Conservation (phyloP, 1,140 invertebrate genomes). For the Hyles euphorbiae region DNA sequence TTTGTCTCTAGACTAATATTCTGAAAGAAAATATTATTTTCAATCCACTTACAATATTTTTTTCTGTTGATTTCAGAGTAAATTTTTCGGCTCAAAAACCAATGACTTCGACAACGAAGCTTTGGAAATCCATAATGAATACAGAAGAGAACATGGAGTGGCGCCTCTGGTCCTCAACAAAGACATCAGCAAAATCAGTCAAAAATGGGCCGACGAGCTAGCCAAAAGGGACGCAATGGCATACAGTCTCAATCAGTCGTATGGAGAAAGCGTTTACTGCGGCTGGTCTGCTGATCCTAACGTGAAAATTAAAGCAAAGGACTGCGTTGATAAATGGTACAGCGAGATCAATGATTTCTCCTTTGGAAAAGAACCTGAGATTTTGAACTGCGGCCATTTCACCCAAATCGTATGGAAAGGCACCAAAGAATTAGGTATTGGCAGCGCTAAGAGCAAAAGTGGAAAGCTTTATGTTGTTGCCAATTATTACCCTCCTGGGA, state of each 20-base stretch:
- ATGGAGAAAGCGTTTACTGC: slow-evolving; percentile 78
- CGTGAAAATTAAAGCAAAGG: slow-evolving; percentile 78
- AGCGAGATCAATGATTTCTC: slow-evolving; percentile 80
- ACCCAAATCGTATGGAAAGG: slow-evolving; percentile 87
- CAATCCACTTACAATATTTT: slow-evolving; percentile 13
- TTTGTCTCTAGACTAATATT: too few relatives aligned
- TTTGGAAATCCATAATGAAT: slow-evolving; percentile 86
- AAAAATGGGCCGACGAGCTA: slow-evolving; percentile 87
- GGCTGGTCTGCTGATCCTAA: slow-evolving; percentile 82
- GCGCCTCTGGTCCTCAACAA: slow-evolving; percentile 69
- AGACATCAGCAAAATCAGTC: slow-evolving; percentile 75
- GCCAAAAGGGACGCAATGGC: slow-evolving; percentile 81
- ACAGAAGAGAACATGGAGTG: slow-evolving; percentile 83
- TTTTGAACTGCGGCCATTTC: slow-evolving; percentile 81
- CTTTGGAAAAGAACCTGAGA: slow-evolving; percentile 78
- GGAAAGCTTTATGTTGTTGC: slow-evolving; percentile 82
- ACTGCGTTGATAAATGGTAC: slow-evolving; percentile 83
- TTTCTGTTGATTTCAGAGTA: slow-evolving; percentile 52
- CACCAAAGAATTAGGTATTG: slow-evolving; percentile 84
- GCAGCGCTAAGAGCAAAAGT: slow-evolving; percentile 79
- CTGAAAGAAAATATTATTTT: slow-evolving; percentile 1
- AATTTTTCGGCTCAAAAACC: slow-evolving; percentile 55
- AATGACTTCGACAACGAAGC: slow-evolving; percentile 77
- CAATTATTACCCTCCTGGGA: slow-evolving; percentile 90
- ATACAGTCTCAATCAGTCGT: slow-evolving; percentile 78